Evolutionary conservation across 2,888 invertebrate genomes (phyloP), one percentile per base, ranked within the genome.

Genomic region (Acanthoscelides obtectus): DNA sequence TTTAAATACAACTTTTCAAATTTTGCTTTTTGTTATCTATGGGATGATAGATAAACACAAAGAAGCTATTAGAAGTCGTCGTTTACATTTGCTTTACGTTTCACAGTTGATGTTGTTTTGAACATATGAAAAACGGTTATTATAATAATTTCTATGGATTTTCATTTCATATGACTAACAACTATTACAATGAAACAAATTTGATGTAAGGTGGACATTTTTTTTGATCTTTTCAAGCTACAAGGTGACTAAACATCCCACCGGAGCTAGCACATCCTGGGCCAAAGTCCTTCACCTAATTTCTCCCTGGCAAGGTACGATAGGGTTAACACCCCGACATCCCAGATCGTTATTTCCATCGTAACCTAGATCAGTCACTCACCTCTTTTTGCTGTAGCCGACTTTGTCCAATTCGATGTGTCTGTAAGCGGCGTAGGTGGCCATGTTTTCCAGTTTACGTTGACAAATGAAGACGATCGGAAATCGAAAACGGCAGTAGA

Each of bases 331-430:
- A 45, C 45, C 45, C 45, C 45, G 12, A 45, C 45, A 45, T 45
- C 5, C 45, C 45, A 17, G 45, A 45, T 45, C 45, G 45, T 45
- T 45, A 45, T 12, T 45, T 17, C 45, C 6, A 45, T 45, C 45
- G n/a, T 45, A 6, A 45, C 45, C 45, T 17, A 45, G 45, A 45
- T 45, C 45, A 12, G 45, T 45, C 45, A 70, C 81, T 89, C 88
- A 96, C 96, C 95, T 94, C 88, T 94, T 94, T 88, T 96, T 96
- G 86, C 95, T 94, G 87, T 93, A 94, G 86, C 96, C 96, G 86
- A 96, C 93, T 88, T 95, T 95, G 90, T 95, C 95, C 82, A 96
- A 92, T 88, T 96, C 96, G 87, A 96, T 93, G 88, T 96, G 95
- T 88, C 95, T 94, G 89, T 95, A 96, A 80, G 94, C 92, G 85